Conservation (phyloP, 2,888 invertebrate species). For the Pristionchus exspectatus region DNA sequence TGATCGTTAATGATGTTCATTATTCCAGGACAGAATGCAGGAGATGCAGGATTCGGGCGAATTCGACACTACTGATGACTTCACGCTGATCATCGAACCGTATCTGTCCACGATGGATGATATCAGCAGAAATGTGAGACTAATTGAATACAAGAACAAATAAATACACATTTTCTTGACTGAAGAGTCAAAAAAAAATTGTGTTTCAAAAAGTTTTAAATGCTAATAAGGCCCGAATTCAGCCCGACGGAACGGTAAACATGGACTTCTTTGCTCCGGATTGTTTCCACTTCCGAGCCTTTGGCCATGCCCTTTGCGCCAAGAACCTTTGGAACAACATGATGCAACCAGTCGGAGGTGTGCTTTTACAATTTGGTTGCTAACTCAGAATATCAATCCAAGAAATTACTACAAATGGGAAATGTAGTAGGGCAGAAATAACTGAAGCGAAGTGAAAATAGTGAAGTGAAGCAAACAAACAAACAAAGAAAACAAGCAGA, state of each 20-base stretch:
- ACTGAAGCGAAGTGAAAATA: too few relatives aligned
- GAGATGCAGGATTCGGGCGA: background rate
- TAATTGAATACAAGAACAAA: too few relatives aligned
- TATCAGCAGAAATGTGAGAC: background rate
- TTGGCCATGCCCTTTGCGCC: constrained; percentile 59
- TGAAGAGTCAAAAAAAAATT: too few relatives aligned
- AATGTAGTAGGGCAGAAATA: too few relatives aligned
- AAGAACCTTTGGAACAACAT: constrained; percentile 24
- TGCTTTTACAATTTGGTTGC: background rate
- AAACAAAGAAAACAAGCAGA: too few relatives aligned
- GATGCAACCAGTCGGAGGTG: constrained; percentile 32
- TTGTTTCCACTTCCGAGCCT: constrained; percentile 70
- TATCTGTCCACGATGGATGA: background rate
- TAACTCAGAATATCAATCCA: background rate
- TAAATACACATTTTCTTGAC: too few relatives aligned
- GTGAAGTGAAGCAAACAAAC: too few relatives aligned
- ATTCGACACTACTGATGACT: background rate
- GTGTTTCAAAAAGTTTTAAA: too few relatives aligned
- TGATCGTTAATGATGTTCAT: too few relatives aligned
- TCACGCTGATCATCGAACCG: background rate
- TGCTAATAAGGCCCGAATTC: background rate
- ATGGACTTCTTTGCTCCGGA: constrained; percentile 71
- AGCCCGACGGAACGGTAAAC: constrained; percentile 64
- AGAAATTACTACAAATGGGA: too few relatives aligned
- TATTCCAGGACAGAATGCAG: background rate